These are phyloP conservation scores for Ahaetulla prasina DNA, from an alignment of 2,113 vertebrate genomes.

Conservation along the genomic window DNA sequence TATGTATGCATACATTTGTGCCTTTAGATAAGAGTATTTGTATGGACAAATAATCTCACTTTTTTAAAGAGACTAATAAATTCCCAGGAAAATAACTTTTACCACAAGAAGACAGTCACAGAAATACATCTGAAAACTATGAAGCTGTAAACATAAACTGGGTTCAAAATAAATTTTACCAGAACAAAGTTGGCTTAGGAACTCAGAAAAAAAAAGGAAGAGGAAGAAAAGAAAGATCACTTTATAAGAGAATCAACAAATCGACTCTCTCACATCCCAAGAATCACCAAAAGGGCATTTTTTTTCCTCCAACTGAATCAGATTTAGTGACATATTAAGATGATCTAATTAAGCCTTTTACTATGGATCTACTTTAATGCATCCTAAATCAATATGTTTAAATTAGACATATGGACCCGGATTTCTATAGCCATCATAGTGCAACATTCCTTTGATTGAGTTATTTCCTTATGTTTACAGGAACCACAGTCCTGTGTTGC, in stretches of 20 bases:
- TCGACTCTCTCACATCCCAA: background rate
- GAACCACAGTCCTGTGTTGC: background rate
- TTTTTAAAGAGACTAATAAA: background rate
- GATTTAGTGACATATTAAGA: background rate
- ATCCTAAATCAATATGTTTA: background rate
- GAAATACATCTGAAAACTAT: background rate
- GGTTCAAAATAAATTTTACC: slow-evolving; percentile 19
- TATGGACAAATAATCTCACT: background rate
- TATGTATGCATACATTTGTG: background rate
- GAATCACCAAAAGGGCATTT: background rate
- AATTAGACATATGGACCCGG: too few relatives aligned
- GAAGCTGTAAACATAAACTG: slow-evolving; percentile 33
- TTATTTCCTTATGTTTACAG: background rate
- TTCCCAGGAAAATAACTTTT: slow-evolving; percentile 51
- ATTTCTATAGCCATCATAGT: background rate
- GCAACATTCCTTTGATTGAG: background rate
- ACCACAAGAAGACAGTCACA: slow-evolving; percentile 51
- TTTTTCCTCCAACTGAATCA: background rate
- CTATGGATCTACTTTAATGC: background rate
- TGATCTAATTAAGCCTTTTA: background rate
- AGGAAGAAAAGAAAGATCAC: background rate
- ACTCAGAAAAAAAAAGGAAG: background rate
- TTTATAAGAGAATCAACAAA: background rate
- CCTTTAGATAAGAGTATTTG: background rate
- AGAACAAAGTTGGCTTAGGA: slow-evolving; percentile 41